phyloP scores from a whole-genome alignment of 2,113 vertebrate genomes.

The Protobothrops mucrosquamatus region DNA sequence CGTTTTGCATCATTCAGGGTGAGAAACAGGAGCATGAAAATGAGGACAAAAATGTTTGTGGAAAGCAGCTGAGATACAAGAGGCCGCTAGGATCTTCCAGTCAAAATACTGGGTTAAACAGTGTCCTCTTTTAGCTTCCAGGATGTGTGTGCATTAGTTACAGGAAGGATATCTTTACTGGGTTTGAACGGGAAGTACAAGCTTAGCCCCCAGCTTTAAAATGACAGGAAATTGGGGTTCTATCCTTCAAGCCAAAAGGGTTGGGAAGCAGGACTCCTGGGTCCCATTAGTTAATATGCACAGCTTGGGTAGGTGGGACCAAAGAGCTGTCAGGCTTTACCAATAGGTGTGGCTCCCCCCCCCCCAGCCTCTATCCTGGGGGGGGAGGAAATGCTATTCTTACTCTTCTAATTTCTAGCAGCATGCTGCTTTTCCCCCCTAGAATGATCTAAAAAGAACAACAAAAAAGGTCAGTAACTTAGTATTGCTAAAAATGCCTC shows the following conservation, averaged over 20 bases:
- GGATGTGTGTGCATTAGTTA: too few relatives aligned
- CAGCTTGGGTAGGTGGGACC: neutral
- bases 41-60: neutral
- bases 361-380: neutral
- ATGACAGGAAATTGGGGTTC: neutral
- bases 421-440: neutral
- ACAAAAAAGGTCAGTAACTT: neutral
- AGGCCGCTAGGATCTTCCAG: neutral
- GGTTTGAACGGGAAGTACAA: neutral
- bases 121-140: neutral
- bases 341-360: neutral
- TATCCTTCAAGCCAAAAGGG: neutral
- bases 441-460: neutral
- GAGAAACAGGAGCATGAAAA: neutral
- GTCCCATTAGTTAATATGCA: neutral
- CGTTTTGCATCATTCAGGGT: neutral
- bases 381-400: neutral
- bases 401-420: neutral
- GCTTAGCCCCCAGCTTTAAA: neutral
- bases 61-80: neutral
- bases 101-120: neutral
- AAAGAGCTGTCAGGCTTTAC: neutral
- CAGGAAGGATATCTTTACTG: neutral
- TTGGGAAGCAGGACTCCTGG: neutral
- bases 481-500: neutral